Evolutionary conservation across 2,797 vertebrate species (phyloP), one percentile per base, ranked within the genome.

Genomic region (Syngnathus rostellatus): DNA sequence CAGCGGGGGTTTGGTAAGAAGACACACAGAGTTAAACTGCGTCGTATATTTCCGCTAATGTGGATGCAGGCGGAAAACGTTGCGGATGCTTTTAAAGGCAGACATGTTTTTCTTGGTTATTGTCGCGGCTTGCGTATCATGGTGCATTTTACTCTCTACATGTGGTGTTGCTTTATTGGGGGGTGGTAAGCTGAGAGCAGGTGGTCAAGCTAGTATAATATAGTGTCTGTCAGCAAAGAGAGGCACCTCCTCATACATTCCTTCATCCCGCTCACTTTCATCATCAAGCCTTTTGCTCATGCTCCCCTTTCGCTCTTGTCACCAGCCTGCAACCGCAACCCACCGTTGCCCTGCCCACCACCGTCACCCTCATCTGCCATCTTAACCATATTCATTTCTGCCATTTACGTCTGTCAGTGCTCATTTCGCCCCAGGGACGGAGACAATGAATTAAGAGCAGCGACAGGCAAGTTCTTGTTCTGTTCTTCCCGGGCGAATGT

Each of bases 381-480:
- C 82, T 84, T 79, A 46, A 77, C 59, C 69, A 85, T 83, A 81
- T 88, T 85, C 82, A 83, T 86, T 86, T 84, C 82, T 80, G 73
- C 77, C 83, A 80, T 88, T 84, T 82, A 79, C 78, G 78, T 86
- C 83, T 80, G 79, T 86, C 83, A 76, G 79, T 25, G 48, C 70
- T 86, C 80, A 77, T 86, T 86, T 82, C 66, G 80, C 83, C 85
- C 80, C 71, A 37, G 81, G 84, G 86, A 37, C 79, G 84, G 85
- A 85, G 83, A 85, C 82, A 83, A 83, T 83, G 86, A 88, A 87
- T 88, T 87, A 87, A 82, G 77, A 79, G 74, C 77, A 78, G 68
- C 81, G 83, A 88, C 87, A 89, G 84, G 85, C 81, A 71, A 80
- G 81, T 84, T 86, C 86, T 88, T 86, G 87, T 88, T 86, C 86